Evolutionary conservation across 2,888 invertebrate genomes (phyloP).

Genomic region (Scaptomyza reducta): DNA sequence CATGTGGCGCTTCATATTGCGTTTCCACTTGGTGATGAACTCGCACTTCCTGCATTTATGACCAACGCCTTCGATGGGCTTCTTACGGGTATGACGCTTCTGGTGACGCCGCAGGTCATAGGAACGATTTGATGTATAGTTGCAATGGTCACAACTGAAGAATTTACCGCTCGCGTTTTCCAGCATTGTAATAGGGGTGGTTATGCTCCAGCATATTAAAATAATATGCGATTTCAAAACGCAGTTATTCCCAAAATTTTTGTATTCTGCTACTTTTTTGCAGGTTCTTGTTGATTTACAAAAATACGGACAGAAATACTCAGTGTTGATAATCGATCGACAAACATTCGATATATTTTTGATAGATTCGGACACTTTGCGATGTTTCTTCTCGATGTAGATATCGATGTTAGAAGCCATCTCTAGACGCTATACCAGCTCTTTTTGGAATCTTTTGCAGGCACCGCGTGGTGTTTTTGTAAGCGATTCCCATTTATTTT

Average conservation of each 20-base stretch:
- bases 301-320: constrained; percentile 1
- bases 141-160: constrained; percentile 38
- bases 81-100: constrained; percentile 29
- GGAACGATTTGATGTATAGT: constrained; percentile 34
- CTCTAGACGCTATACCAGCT: constrained; percentile 26
- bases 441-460: constrained; percentile 68
- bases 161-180: constrained; percentile 4
- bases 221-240: not conserved
- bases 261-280: not conserved
- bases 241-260: not conserved
- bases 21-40: constrained; percentile 43
- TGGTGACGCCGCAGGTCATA: constrained; percentile 46
- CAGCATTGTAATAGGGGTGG: constrained; percentile 19
- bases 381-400: constrained; percentile 2
- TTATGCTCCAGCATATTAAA: constrained; percentile 13
- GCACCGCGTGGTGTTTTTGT: constrained; percentile 80
- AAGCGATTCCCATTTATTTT: constrained; percentile 67
- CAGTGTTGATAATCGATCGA: constrained; percentile 21
- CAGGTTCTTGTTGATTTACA: not conserved
- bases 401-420: constrained; percentile 15
- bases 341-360: constrained; percentile 6
- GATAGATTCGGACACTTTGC: not conserved
- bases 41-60: constrained; percentile 31
- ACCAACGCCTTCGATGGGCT: constrained; percentile 6
- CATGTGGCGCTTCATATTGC: constrained; percentile 45